A percentile compares a stretch with the other conserved stretches of the same genome.
phyloP scores from a whole-genome alignment of 2,797 vertebrate species.

The Sebastes iracundus region DNA sequence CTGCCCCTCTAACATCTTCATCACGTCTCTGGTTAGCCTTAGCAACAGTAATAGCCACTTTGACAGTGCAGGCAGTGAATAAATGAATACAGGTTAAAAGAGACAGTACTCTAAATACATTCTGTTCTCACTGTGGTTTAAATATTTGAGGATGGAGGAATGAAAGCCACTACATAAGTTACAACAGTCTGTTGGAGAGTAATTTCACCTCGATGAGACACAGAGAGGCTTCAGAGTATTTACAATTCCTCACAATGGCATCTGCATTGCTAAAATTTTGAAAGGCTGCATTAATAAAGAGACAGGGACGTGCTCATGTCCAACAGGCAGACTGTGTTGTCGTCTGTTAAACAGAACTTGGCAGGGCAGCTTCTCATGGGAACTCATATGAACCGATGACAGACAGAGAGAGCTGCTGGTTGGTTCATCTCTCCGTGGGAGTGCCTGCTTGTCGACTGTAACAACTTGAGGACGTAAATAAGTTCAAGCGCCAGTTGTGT shows the following conservation, averaged over 20 bases:
- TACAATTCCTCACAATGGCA: not conserved
- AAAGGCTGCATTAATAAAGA: slow-evolving; percentile 12
- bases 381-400: slow-evolving; percentile 8
- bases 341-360: slow-evolving; percentile 5
- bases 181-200: not conserved
- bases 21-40: not conserved
- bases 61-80: not conserved
- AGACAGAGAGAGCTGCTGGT: not conserved
- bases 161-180: not conserved
- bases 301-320: not conserved
- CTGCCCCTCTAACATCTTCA: too few relatives aligned
- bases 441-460: not conserved
- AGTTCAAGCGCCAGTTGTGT: not conserved
- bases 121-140: not conserved
- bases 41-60: not conserved
- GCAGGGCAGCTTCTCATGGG: slow-evolving; percentile 3
- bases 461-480: not conserved
- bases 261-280: not conserved
- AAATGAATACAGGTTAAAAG: not conserved
- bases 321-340: not conserved
- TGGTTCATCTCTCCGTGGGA: not conserved
- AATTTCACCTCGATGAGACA: not conserved
- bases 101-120: not conserved
- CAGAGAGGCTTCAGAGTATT: not conserved
- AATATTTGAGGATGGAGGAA: slow-evolving; percentile 3